A percentile compares a stretch with the other conserved stretches of the same genome.
Conservation (phyloP, 2,113 vertebrate species). For the Callaeas wilsoni region DNA sequence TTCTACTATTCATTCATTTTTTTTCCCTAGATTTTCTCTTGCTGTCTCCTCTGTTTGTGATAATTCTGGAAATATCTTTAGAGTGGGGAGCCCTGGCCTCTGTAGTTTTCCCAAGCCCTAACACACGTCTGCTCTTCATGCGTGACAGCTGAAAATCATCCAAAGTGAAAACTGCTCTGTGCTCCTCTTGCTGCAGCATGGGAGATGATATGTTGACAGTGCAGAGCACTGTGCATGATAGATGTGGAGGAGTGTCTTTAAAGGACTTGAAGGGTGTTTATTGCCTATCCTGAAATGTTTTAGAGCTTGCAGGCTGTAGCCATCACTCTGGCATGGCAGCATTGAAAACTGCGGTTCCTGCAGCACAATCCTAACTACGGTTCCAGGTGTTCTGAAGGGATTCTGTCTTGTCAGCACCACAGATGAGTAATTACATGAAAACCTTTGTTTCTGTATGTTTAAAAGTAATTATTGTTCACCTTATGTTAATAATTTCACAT, state of each 20-base stretch:
- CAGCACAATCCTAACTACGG: background rate
- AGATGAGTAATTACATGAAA: background rate
- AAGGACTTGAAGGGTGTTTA: background rate
- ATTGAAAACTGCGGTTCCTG: background rate
- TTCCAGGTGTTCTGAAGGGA: background rate
- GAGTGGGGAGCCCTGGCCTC: background rate
- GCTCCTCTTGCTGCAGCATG: background rate
- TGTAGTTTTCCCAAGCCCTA: background rate
- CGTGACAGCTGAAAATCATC: background rate
- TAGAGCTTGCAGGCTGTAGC: background rate
- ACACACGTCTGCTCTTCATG: background rate
- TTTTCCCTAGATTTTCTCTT: background rate
- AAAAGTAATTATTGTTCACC: background rate
- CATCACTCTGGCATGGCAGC: background rate
- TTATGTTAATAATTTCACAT: background rate
- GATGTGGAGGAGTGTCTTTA: background rate
- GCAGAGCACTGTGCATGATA: background rate
- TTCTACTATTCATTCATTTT: background rate
- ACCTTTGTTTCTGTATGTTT: background rate
- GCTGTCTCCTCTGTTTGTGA: background rate
- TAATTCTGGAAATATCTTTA: background rate
- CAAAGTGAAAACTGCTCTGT: background rate
- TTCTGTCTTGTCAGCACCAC: background rate
- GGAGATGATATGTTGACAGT: background rate
- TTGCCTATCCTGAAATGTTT: background rate